Evolutionary conservation across 2,797 vertebrate genomes (phyloP), one percentile per base, ranked within the genome.

Genomic region (Peromyscus melanophrys): DNA sequence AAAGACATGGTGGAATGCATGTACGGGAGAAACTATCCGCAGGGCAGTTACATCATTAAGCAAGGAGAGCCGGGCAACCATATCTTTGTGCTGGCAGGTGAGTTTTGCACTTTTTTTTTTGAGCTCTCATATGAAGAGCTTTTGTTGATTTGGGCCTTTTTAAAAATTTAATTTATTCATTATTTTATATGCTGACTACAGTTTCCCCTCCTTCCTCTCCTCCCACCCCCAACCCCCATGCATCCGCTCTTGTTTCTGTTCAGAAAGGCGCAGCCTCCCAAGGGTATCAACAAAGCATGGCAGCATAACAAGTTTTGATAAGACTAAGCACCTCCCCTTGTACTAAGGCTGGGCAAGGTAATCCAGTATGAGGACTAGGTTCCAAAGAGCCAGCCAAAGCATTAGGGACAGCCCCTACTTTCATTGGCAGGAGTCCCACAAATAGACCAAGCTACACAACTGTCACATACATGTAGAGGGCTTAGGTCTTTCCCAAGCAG

Each of bases 1-100:
- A 98, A 98, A 97, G 99, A 99, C 98, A 99, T 99, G 99, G 99
- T 99, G 97, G 99, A 99, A 98, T 99, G 99, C 76, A 99, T 99
- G 99, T 99, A 99, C 1, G 99, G 99, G 96, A 99, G 99, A 96
- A 99, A 98, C 8, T 99, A 99, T 98, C 99, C 99, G 96, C 99
- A 99, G 96, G 99, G 99, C 10, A 99, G 99, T 88, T 99, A 98
- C 34, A 98, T 99, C 89, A 99, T 99, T 98, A 99, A 99, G 95
- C 99, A 99, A 98, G 99, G 99, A 23, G 99, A 99, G 91, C 99
- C 99, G 0, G 99, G 99, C 40, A 99, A 99, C 96, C 99, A 99
- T 92, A 99, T 99, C 97, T 99, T 99, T 94, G 99, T 99, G 59
- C 99, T 99, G 97, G 99, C 99, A 99, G 99, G 99, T 99, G 95